phyloP scores from a whole-genome alignment of 1,140 invertebrate genomes.

The Sycobia sp. region DNA sequence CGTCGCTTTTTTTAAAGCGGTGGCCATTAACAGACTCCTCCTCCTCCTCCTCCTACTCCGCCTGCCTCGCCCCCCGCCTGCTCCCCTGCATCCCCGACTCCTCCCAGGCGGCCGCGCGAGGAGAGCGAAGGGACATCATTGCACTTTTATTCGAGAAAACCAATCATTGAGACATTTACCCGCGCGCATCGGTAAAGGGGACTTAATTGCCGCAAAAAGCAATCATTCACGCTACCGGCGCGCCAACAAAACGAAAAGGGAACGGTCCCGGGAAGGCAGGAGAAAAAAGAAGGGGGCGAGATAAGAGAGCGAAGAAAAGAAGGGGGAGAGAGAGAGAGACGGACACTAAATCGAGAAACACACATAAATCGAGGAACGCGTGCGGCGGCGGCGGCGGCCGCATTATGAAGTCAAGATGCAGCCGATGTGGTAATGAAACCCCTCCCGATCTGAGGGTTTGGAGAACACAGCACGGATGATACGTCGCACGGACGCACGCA shows the following conservation, averaged over 20 bases:
- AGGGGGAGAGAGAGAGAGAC: neutral
- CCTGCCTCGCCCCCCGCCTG: no score
- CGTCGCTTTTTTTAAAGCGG: constrained; percentile 14
- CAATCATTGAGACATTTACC: constrained; percentile 34
- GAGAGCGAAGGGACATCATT: constrained; percentile 24
- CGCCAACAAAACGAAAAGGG: constrained; percentile 13
- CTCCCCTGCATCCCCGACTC: neutral
- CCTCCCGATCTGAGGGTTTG: constrained; percentile 19
- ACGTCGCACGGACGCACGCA: neutral
- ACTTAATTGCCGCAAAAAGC: constrained; percentile 35
- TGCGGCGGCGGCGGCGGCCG: neutral
- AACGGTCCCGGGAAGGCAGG: neutral
- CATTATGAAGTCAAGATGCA: constrained; percentile 33
- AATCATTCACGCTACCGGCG: constrained; percentile 31
- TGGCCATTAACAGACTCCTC: constrained; percentile 23
- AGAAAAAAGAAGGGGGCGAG: neutral
- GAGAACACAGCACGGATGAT: constrained; percentile 21
- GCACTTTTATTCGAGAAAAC: constrained; percentile 32
- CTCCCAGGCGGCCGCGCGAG: neutral
- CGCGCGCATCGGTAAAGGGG: constrained; percentile 17
- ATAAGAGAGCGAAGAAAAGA: neutral
- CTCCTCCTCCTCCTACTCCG: no score
- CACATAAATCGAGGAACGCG: constrained; percentile 24
- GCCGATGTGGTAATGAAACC: constrained; percentile 29
- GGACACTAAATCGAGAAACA: constrained; percentile 24